These are phyloP conservation scores for Cygnus buccinator DNA, from an alignment of 2,113 vertebrate species.

Conservation along the genomic window DNA sequence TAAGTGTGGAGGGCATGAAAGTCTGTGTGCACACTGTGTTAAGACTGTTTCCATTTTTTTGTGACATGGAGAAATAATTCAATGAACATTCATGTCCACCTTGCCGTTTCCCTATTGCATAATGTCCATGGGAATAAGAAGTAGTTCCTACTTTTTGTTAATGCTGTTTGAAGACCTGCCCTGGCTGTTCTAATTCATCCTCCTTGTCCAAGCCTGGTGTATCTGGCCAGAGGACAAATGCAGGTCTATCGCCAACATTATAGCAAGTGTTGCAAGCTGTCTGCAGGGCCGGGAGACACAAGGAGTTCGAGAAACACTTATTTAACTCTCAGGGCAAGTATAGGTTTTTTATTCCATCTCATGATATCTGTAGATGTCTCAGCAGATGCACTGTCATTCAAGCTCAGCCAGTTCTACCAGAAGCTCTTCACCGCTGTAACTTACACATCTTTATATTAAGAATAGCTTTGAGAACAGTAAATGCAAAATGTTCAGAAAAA, in stretches of 20 bases:
- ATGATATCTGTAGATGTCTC: neutral
- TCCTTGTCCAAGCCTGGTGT: neutral
- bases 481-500: neutral
- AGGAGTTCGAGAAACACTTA: rapidly evolving
- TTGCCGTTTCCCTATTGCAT: neutral
- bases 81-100: neutral
- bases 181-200: neutral
- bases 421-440: neutral
- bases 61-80: neutral
- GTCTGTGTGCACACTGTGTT: neutral
- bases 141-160: neutral
- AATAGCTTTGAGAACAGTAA: neutral
- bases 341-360: neutral
- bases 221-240: neutral
- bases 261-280: neutral
- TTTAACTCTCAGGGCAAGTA: neutral
- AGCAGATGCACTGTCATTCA: neutral
- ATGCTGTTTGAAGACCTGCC: neutral
- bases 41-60: neutral
- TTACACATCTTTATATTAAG: neutral
- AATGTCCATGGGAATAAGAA: neutral
- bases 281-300: neutral
- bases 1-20: neutral
- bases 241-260: neutral
- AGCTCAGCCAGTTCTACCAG: neutral